phyloP scores from a whole-genome alignment of 1,140 invertebrate species.

The Conus ventricosus region DNA sequence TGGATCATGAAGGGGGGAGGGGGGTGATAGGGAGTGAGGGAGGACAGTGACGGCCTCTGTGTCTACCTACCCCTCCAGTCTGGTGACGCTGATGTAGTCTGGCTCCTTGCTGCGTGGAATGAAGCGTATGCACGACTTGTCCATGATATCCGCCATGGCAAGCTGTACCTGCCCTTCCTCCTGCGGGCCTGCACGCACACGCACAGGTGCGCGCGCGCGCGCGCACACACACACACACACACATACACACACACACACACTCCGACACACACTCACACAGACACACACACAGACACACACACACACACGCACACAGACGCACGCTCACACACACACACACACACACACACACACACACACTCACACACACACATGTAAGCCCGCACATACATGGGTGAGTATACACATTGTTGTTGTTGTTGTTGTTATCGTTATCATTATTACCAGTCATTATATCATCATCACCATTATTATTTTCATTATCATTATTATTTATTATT shows the following conservation, averaged over 20 bases:
- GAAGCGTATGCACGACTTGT: constrained; percentile 93
- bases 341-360: neutral
- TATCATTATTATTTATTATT: no score
- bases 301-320: neutral
- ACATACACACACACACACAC: neutral
- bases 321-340: neutral
- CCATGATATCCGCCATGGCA: constrained; percentile 93
- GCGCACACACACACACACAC: neutral
- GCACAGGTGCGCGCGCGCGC: neutral
- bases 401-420: no score
- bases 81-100: constrained; percentile 93
- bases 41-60: neutral
- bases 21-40: neutral
- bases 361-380: neutral
- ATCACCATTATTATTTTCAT: no score
- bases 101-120: constrained; percentile 91
- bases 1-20: no score
- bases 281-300: neutral
- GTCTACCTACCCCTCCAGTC: constrained; percentile 90
- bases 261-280: neutral
- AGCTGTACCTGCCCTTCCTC: constrained; percentile 80
- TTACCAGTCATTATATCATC: no score
- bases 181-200: constrained; percentile 25
- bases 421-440: no score
- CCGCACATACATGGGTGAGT: no score